Evolutionary conservation across 2,888 invertebrate species (phyloP).

Genomic region (Stenolophus ochropezus): DNA sequence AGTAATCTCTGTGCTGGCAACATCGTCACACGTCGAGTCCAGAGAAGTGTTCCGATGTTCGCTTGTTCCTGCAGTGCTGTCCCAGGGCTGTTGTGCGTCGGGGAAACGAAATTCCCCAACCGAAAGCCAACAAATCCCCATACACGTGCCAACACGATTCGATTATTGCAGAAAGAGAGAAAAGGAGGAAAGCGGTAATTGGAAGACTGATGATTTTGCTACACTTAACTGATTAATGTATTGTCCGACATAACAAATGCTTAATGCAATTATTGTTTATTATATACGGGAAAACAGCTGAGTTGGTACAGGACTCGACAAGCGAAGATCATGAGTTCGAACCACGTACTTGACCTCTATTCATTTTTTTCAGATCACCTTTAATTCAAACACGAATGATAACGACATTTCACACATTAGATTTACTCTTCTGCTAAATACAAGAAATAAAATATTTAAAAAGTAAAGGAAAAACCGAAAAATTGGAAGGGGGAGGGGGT

Average conservation of each 20-base stretch:
- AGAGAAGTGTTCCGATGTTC: background rate
- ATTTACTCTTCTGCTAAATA: too few species aligned
- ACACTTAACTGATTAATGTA: background rate
- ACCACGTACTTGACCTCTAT: too few species aligned
- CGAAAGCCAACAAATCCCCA: conserved; percentile 53
- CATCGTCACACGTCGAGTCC: conserved; percentile 29
- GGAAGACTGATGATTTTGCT: background rate
- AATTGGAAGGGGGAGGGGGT: too few species aligned
- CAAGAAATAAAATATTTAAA: too few species aligned
- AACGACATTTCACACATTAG: too few species aligned
- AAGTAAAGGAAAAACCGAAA: too few species aligned
- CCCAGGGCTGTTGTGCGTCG: conserved; percentile 14
- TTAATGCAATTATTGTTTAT: background rate
- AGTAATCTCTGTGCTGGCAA: conserved; percentile 24
- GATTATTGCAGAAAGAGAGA: conserved; percentile 32
- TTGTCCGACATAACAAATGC: background rate
- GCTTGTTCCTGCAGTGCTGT: background rate
- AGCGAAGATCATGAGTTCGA: too few species aligned
- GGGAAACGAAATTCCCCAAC: conserved; percentile 48
- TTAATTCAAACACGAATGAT: too few species aligned
- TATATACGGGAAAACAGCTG: too few species aligned
- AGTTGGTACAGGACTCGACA: too few species aligned
- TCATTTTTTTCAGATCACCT: too few species aligned
- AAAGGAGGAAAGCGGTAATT: background rate
- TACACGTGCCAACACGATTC: conserved; percentile 49